Evolutionary conservation across 2,113 vertebrate species (phyloP), one percentile per base, ranked within the genome.

Genomic region (Seriola aureovittata): DNA sequence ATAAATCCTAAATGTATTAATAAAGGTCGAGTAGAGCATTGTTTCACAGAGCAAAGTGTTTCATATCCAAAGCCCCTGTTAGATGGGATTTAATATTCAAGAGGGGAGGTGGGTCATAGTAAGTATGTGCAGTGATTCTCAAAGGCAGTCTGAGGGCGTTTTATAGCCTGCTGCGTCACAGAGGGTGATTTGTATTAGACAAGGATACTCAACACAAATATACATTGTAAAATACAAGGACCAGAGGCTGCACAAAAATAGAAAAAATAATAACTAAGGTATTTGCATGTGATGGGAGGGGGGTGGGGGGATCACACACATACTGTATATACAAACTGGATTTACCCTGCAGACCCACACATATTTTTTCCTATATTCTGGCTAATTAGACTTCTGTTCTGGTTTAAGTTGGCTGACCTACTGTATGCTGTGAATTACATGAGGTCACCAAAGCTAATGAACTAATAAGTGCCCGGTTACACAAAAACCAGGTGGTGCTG

Each of bases 371-470:
- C 76, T 17, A 72, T 72, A 81, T 88, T 89, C 62, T 65, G 66
- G 44, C 65, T 89, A 89, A 92, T 90, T 82, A 82, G 62, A 85
- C 62, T 52, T 71, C n/a, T 84, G 85, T 70, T 84, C 65, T 63
- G 66, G 71, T 85, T 81, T 59, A 60, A 75, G 80, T 67, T 78
- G 85, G 67, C 85, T 59, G 62, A 85, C 75, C 78, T 62, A 38
- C 38, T 71, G n/a, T 21, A 60, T 0, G 34, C 69, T 67, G 8
- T 11, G 32, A 72, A 81, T 75, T 19, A 72, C 52, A 65, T 3
- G n/a, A 78, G 65, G 81, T 80, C 72, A 74, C 21, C 16, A 57
- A 81, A 62, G 16, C 66, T 63, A 25, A 19, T 77, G 59, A 82
- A 54, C 68, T 54, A 78, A 40, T 42, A 63, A 59, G 63, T 40